Base-by-base conservation (phyloP, 2,888 invertebrate genomes). In the Drosophila picticornis region DNA sequence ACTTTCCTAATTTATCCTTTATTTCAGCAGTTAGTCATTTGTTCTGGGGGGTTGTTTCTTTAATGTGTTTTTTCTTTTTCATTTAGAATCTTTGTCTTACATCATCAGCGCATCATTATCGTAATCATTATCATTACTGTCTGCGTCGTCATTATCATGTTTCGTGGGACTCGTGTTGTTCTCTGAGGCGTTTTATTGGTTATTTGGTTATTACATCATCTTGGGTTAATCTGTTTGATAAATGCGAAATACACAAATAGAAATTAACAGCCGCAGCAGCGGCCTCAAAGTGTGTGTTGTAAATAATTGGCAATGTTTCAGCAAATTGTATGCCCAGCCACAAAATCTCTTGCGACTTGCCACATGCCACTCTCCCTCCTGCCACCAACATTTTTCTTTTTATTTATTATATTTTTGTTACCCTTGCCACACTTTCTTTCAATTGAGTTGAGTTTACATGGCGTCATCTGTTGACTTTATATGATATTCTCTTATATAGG, bases 171-270 rank as follows among this genome's bases (percentile, higher is more conserved):
- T 66, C 32, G 50, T 53, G 43, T 22, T n/a, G 50, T 72, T 46
- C 52, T 43, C 43, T 9, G 34, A 19, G 65, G 38, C 75, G 64
- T 72, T 83, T 73, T 53, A 43, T 68, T 53, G 69, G 81, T 57
- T 64, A 81, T 87, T 68, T 53, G 69, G 81, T 57, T 64, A 81
- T 87, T 78, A 87, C 84, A 87, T 83, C 88, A 87, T 83, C 79
- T 55, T 52, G 72, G 53, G 72, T 61, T 77, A 82, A 83, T 80
- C 76, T 62, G 61, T 66, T 64, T 66, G 65, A 80, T 67, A 50
- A 68, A 67, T 73, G 43, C 40, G 63, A 72, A 73, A 13, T 66
- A 76, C 66, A 52, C 76, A 76, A 76, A 77, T 66, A 72, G 62
- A 75, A 75, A 71, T 71, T 40, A 71, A 52, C 57, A 22, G 29